phyloP scores from a whole-genome alignment of 2,797 vertebrate species.

The Lepilemur ruficaudatus region DNA sequence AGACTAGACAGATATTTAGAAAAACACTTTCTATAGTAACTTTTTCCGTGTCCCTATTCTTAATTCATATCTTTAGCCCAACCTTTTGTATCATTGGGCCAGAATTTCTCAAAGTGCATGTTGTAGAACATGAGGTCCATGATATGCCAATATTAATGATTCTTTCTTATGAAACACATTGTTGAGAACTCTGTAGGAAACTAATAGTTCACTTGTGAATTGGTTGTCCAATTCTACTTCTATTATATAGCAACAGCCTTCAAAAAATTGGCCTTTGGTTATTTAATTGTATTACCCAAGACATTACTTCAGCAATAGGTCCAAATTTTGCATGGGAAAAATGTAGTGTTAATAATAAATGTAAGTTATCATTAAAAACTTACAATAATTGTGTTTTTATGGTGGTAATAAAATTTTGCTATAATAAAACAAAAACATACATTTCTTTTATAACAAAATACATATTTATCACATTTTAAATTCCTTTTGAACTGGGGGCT shows the following conservation, averaged over 20 bases:
- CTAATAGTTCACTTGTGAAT: not conserved
- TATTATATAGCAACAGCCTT: not conserved
- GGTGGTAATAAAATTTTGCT: not conserved
- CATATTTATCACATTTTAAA: not conserved
- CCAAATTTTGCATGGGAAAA: not conserved
- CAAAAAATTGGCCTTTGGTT: not conserved
- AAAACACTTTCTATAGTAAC: not conserved
- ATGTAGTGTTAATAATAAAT: not conserved
- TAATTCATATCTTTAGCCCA: not conserved
- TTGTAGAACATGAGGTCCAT: not conserved
- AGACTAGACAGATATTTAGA: not conserved
- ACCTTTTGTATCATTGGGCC: not conserved
- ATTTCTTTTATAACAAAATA: not conserved
- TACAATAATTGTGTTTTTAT: not conserved
- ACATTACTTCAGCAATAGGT: not conserved
- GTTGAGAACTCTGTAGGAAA: not conserved
- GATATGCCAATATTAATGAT: not conserved
- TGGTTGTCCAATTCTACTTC: not conserved
- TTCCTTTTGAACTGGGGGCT: not conserved
- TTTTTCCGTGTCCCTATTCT: not conserved
- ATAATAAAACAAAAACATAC: not conserved
- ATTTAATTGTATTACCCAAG: not conserved
- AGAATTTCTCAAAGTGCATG: not conserved
- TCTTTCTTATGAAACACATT: not conserved
- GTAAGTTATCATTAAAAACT: not conserved